Percentiles rank a stretch among this genome's conserved stretches.
Evolutionary conservation across 2,797 vertebrate genomes (phyloP).

Genomic region (Chloroceryle inda): DNA sequence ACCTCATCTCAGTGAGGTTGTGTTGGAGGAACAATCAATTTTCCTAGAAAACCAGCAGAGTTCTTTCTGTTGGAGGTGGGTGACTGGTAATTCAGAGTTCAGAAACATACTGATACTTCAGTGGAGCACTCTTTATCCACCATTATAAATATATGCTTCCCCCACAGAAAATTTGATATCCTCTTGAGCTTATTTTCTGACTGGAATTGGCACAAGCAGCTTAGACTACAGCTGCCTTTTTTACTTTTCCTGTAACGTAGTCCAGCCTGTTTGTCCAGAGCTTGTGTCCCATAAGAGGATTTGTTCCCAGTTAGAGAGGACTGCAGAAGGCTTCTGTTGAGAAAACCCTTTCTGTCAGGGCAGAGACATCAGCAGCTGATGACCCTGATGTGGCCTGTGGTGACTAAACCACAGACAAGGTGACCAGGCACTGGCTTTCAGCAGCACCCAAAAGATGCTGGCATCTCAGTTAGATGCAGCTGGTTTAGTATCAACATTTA

Average conservation of each 20-base stretch:
- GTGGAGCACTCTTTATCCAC: background rate
- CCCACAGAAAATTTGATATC: background rate
- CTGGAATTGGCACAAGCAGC: background rate
- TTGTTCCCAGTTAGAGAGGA: fast-evolving
- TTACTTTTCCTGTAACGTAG: background rate
- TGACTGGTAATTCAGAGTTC: background rate
- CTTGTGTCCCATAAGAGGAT: background rate
- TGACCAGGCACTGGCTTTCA: background rate
- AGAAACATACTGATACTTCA: background rate
- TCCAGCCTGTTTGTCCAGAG: background rate
- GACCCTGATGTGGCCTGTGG: background rate
- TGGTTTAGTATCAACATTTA: background rate
- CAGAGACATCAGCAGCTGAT: fast-evolving
- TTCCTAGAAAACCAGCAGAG: background rate
- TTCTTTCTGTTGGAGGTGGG: background rate
- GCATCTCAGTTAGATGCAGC: background rate
- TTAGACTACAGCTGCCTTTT: background rate
- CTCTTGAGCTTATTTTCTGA: background rate
- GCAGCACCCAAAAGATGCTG: fast-evolving
- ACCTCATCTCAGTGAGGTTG: background rate
- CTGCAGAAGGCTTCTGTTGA: background rate
- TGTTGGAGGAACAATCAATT: background rate
- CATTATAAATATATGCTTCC: background rate
- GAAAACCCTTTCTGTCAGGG: background rate
- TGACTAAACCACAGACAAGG: background rate